Conservation (phyloP, 92 coral and sea anemone species). For the Epizoanthus rinbou region DNA sequence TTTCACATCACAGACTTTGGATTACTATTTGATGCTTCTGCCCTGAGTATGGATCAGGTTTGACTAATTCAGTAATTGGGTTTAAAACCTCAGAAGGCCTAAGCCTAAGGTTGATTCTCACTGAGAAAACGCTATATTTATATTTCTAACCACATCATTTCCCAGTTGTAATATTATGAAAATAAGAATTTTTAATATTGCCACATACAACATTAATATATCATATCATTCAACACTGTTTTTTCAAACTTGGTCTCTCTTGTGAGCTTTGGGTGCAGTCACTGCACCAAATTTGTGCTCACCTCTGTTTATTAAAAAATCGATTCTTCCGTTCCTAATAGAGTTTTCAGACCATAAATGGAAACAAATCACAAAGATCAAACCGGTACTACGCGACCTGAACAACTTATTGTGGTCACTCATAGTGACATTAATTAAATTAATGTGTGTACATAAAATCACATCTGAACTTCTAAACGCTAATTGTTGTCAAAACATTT, state of each 20-base stretch:
- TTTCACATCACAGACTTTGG: no score
- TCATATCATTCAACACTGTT: background rate
- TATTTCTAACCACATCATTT: no score
- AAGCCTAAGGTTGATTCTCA: no score
- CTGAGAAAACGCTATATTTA: no score
- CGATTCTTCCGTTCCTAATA: background rate
- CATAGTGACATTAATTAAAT: constrained; percentile 7
- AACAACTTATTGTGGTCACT: background rate
- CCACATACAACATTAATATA: no score
- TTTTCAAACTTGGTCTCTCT: background rate
- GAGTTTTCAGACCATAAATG: background rate
- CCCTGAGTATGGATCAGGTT: no score
- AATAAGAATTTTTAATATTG: no score
- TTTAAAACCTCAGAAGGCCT: no score
- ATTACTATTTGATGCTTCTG: no score
- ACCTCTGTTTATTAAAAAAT: background rate
- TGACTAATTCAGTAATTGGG: no score
- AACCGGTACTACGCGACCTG: background rate
- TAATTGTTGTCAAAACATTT: background rate
- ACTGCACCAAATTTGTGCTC: background rate
- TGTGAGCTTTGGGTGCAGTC: background rate
- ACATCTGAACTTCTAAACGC: background rate
- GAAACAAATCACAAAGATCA: background rate
- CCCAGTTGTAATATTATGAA: no score
- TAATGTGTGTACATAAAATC: background rate